These are phyloP conservation scores for Chironomus striatipennis DNA, from an alignment of 1,140 invertebrate species.

Conservation along the genomic window DNA sequence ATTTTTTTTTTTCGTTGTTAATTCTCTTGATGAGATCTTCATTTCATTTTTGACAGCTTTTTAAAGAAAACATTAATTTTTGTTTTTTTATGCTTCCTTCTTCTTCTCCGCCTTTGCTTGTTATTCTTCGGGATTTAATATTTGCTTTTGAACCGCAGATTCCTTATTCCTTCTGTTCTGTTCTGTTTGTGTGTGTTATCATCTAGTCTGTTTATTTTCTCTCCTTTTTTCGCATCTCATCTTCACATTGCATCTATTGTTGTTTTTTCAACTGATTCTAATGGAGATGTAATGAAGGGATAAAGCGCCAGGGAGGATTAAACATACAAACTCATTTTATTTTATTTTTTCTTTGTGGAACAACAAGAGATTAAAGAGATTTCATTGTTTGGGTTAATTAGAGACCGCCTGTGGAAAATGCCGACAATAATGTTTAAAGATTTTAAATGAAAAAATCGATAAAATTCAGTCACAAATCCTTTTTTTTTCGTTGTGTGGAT, in stretches of 20 bases:
- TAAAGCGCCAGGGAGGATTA: conserved; percentile 21
- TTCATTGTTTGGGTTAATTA: conserved; percentile 15
- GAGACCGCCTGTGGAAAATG: not conserved
- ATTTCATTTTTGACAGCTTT: conserved; percentile 22
- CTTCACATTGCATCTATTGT: not conserved
- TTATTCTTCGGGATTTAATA: not conserved
- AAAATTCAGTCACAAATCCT: not conserved
- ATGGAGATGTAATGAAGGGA: conserved; percentile 18
- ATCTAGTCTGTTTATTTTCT: not conserved
- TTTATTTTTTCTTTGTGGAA: not conserved
- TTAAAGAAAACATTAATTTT: not conserved
- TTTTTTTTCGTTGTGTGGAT: not conserved
- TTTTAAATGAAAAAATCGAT: conserved; percentile 10
- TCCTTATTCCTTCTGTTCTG: not conserved
- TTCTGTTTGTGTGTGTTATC: not conserved
- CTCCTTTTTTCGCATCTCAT: not conserved
- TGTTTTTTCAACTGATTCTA: not conserved
- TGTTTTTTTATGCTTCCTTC: too few relatives aligned
- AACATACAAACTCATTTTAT: not conserved
- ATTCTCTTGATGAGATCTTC: not conserved
- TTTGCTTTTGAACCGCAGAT: conserved; percentile 11
- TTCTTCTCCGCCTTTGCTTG: too few relatives aligned
- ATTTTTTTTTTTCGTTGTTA: too few relatives aligned
- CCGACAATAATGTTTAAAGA: not conserved
- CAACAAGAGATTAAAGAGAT: not conserved